phyloP scores from a whole-genome alignment of 2,797 vertebrate genomes.

The Neostethus bicornis region DNA sequence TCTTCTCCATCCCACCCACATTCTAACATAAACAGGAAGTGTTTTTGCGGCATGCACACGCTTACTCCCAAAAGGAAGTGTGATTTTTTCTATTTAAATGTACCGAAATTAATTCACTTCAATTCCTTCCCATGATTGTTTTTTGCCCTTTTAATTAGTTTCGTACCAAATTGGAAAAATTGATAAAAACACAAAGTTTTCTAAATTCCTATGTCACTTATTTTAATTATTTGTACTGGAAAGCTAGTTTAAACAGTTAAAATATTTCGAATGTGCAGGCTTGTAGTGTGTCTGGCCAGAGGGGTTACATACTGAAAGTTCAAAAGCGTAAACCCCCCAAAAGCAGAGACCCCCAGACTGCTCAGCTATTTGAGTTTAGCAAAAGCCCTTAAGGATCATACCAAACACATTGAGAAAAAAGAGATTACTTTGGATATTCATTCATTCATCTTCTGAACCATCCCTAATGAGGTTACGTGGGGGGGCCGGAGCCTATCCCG shows the following conservation, averaged over 20 bases:
- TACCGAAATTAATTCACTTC: too few relatives aligned
- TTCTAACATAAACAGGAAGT: too few relatives aligned
- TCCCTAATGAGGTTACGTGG: too few relatives aligned
- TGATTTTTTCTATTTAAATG: too few relatives aligned
- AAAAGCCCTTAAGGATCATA: slow-evolving; percentile 19
- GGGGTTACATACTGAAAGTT: slow-evolving; percentile 17
- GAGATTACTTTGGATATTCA: too few relatives aligned
- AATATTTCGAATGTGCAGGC: neutral
- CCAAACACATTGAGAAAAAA: slow-evolving; percentile 2
- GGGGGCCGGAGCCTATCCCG: too few relatives aligned
- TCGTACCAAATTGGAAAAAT: neutral
- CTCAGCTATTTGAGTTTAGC: slow-evolving; percentile 9
- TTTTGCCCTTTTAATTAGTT: slow-evolving; percentile 5
- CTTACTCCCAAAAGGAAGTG: too few relatives aligned
- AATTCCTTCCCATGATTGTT: too few relatives aligned
- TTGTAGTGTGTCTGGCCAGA: slow-evolving; percentile 32
- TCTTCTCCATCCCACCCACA: too few relatives aligned
- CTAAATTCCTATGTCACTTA: neutral
- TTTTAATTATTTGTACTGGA: neutral
- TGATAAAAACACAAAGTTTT: too few relatives aligned
- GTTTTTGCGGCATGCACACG: too few relatives aligned
- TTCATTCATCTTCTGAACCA: too few relatives aligned
- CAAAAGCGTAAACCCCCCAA: slow-evolving; percentile 29
- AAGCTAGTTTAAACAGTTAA: neutral
- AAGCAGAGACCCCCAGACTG: slow-evolving; percentile 40